These are phyloP conservation scores for Opisthograptis luteolata DNA, from an alignment of 2,888 invertebrate species.

Conservation along the genomic window DNA sequence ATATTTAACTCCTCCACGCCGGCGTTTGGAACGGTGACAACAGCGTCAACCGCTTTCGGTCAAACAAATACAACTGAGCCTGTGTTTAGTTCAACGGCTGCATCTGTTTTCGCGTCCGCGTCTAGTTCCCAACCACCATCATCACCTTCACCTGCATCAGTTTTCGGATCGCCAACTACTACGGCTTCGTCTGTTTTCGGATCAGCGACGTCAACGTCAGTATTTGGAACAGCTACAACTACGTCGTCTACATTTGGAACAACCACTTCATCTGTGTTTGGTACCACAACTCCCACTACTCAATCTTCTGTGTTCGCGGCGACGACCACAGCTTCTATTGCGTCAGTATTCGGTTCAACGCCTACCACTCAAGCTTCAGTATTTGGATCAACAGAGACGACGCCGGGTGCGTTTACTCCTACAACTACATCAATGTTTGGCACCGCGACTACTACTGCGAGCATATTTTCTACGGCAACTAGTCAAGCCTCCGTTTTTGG, in stretches of 20 bases:
- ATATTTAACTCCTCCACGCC: slow-evolving; percentile 13
- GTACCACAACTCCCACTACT: neutral
- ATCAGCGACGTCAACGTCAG: slow-evolving; percentile 43
- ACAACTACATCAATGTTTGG: slow-evolving; percentile 45
- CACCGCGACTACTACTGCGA: slow-evolving; percentile 19
- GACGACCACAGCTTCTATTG: slow-evolving; percentile 10
- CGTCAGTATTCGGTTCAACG: slow-evolving; percentile 38
- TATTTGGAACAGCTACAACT: slow-evolving; percentile 38
- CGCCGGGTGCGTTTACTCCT: slow-evolving; percentile 32
- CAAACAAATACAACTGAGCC: slow-evolving; percentile 19
- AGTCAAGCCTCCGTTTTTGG: slow-evolving; percentile 27
- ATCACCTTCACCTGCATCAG: slow-evolving; percentile 35
- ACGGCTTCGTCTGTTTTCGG: slow-evolving; percentile 42
- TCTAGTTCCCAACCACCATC: slow-evolving; percentile 35
- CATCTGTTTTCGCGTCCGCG: slow-evolving; percentile 16
- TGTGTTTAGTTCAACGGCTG: slow-evolving; percentile 6
- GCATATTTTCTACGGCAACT: slow-evolving; percentile 14
- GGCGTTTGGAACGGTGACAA: slow-evolving; percentile 34
- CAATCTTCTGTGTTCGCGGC: slow-evolving; percentile 7
- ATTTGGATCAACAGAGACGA: slow-evolving; percentile 44
- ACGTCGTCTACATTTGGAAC: slow-evolving; percentile 33
- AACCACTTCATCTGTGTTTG: slow-evolving; percentile 6
- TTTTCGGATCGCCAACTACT: slow-evolving; percentile 23
- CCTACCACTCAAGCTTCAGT: slow-evolving; percentile 47
- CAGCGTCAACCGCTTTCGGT: slow-evolving; percentile 14